Evolutionary conservation across 2,113 vertebrate genomes (phyloP), one percentile per base, ranked within the genome.

Genomic region (Notothenia coriiceps): DNA sequence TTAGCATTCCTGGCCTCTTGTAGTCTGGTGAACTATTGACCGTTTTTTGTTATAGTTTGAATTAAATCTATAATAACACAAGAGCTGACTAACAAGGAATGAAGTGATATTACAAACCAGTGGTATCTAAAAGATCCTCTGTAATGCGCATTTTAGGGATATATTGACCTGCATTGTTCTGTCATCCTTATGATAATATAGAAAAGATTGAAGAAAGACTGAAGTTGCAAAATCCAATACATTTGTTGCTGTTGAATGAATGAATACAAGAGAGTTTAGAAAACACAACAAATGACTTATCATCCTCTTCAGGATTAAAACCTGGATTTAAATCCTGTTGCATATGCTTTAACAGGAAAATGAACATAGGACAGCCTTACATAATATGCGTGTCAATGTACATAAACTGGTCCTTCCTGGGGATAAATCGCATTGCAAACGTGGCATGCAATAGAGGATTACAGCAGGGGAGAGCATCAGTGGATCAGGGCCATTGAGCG

Each of bases 391-490:
- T 55, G 75, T 74, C 59, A 70, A 74, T 72, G 66, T 80, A 83
- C 72, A 70, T 68, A 69, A 62, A 77, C 60, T 22, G 49, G 76
- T 87, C 59, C 61, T 67, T 78, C 50, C 20, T 74, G 83, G 35
- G 86, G 55, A 87, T 89, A 83, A 92, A 87, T 86, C 76, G 51
- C 68, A 74, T 63, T 62, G 47, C 49, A 61, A 87, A 88, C 18
- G 29, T 70, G 67, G 62, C 71, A 82, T 79, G 86, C 81, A 84
- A 86, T 80, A 87, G 86, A 80, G 87, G 92, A 91, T 90, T 91
- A 93, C 70, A 66, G 84, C 49, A 15, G 66, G 56, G 40, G 2
- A 80, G 64, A 82, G 70, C 72, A 77, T 83, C 76, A 87, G 74
- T 60, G 79, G 73, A 86, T 78, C 77, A 25, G 68, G 78, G 72